A percentile compares a stretch with the other conserved stretches of the same genome.
Evolutionary conservation across 2,888 invertebrate species (phyloP).

Genomic region (Elysia crispata): DNA sequence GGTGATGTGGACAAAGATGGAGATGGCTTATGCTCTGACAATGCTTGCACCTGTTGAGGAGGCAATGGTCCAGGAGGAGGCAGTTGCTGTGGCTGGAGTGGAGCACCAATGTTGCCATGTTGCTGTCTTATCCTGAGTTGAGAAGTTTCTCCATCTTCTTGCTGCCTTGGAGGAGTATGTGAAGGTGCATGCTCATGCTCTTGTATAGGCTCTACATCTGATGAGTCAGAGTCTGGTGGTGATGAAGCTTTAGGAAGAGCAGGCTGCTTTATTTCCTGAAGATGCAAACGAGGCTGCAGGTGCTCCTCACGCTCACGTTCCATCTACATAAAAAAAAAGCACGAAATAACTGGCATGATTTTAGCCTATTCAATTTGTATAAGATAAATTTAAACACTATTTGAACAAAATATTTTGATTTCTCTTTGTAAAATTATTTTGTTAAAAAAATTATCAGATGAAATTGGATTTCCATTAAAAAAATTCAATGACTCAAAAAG

Average conservation of each 20-base stretch:
- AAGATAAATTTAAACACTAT: too few species aligned
- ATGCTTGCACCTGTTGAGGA: conserved; percentile 27
- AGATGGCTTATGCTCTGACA: conserved; percentile 56
- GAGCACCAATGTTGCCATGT: neutral
- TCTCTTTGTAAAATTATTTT: too few species aligned
- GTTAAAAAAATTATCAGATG: too few species aligned
- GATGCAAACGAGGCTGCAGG: conserved; percentile 89
- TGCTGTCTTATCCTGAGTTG: neutral
- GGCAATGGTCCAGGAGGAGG: conserved; percentile 41
- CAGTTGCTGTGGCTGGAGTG: neutral
- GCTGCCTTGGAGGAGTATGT: neutral
- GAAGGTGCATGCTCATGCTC: neutral
- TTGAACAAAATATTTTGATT: too few species aligned
- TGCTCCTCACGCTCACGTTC: conserved; percentile 88
- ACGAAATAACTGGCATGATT: neutral
- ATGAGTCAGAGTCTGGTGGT: conserved; percentile 56
- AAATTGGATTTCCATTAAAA: too few species aligned
- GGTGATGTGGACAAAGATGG: conserved; percentile 54
- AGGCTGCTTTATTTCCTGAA: conserved; percentile 75
- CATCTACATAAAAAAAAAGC: conserved; percentile 77
- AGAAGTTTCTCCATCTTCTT: neutral
- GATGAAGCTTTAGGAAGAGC: conserved; percentile 54
- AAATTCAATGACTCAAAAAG: too few species aligned
- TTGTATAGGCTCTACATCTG: too few species aligned
- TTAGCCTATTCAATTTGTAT: neutral